phyloP scores from a whole-genome alignment of 1,140 invertebrate species.

The Lepidurus packardi region DNA sequence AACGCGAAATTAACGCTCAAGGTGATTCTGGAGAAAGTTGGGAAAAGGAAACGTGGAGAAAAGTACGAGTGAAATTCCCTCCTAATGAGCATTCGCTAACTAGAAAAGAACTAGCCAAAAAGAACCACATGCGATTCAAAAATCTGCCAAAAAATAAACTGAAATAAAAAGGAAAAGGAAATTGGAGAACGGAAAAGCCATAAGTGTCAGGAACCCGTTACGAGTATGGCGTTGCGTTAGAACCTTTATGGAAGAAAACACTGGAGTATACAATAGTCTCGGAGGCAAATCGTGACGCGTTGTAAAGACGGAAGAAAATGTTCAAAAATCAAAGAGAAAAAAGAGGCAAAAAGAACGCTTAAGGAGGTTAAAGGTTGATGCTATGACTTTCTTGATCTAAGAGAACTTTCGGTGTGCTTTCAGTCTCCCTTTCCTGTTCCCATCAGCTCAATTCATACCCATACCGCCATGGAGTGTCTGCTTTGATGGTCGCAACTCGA shows the following conservation, averaged over 20 bases:
- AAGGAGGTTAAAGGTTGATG: background rate
- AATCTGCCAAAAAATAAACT: background rate
- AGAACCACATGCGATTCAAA: background rate
- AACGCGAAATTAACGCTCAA: background rate
- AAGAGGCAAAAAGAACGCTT: background rate
- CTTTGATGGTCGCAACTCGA: too few species aligned
- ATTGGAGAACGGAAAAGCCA: background rate
- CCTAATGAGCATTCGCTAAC: background rate
- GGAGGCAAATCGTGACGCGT: background rate
- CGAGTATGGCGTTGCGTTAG: background rate
- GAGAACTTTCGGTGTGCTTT: too few species aligned
- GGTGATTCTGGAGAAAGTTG: background rate
- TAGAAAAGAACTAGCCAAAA: too few species aligned
- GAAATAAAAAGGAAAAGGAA: constrained; percentile 3
- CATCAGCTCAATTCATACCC: too few species aligned
- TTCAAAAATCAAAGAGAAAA: background rate
- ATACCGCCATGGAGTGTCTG: too few species aligned
- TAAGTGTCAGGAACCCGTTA: constrained; percentile 12
- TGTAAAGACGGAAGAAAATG: background rate
- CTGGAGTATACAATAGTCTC: too few species aligned
- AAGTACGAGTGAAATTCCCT: background rate
- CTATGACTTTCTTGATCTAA: background rate
- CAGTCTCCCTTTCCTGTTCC: too few species aligned
- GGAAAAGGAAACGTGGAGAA: background rate
- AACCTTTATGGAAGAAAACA: too few species aligned